Percentiles rank a stretch among this genome's conserved stretches.
These are phyloP conservation scores for Eucera pruinosa DNA, from an alignment of 2,888 invertebrate genomes.

Conservation along the genomic window DNA sequence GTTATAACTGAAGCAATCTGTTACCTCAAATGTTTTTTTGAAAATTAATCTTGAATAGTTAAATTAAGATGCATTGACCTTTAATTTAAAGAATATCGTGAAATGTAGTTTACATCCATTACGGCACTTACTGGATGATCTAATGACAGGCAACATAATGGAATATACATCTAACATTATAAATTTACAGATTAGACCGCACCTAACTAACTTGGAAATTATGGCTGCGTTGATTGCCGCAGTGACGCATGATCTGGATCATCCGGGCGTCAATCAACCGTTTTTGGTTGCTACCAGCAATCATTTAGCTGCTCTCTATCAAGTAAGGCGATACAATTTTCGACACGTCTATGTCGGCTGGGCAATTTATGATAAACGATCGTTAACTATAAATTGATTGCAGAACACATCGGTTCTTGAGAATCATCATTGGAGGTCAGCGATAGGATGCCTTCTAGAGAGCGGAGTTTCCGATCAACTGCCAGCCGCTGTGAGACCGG, in stretches of 20 bases:
- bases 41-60: no score
- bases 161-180: no score
- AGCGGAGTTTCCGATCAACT: constrained; percentile 91
- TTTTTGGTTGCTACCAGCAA: constrained; percentile 95
- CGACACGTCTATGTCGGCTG: neutral
- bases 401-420: constrained; percentile 95
- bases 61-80: no score
- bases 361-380: neutral
- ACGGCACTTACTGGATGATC: no score
- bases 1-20: no score
- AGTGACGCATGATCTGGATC: constrained; percentile 94
- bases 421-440: constrained; percentile 96
- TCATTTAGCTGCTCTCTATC: constrained; percentile 93
- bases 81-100: no score
- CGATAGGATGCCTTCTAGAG: constrained; percentile 92
- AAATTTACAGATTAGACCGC: constrained; percentile 88
- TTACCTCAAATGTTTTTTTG: no score
- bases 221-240: constrained; percentile 94
- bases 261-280: constrained; percentile 96
- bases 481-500: constrained; percentile 85
- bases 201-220: constrained; percentile 91
- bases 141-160: no score
- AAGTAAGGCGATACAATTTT: no score
- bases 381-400: constrained; percentile 7
- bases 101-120: no score